Percentiles rank a stretch among this genome's conserved stretches.
Evolutionary conservation across 2,797 vertebrate species (phyloP).

Genomic region (Eulemur coronatus): DNA sequence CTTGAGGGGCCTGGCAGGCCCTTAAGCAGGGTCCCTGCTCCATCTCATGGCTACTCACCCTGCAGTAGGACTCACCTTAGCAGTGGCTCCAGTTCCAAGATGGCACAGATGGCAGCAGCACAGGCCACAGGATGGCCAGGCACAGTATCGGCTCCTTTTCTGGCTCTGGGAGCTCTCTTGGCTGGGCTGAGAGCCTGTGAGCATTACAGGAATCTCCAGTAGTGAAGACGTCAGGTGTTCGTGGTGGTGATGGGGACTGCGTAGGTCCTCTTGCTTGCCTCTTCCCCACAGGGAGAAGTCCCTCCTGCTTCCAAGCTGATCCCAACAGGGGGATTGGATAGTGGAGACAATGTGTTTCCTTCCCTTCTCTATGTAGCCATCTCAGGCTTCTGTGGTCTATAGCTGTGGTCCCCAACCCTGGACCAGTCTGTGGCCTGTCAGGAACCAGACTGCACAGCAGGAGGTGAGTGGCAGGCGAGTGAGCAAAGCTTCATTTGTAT

Average conservation of each 20-base stretch:
- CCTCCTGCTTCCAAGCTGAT: not conserved
- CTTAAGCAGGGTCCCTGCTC: not conserved
- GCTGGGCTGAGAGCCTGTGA: not conserved
- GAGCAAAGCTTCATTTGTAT: too few relatives aligned
- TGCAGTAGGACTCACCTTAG: not conserved
- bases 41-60: not conserved
- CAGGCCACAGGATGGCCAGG: not conserved
- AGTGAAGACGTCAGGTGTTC: not conserved
- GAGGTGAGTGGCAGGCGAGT: too few relatives aligned
- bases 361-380: not conserved
- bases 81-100: not conserved
- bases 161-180: not conserved
- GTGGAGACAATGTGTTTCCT: not conserved
- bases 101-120: not conserved
- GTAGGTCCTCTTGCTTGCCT: not conserved
- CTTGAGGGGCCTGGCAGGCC: not conserved
- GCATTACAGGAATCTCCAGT: too few relatives aligned
- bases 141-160: not conserved
- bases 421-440: too few relatives aligned
- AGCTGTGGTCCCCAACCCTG: too few relatives aligned
- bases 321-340: not conserved
- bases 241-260: not conserved
- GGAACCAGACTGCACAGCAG: too few relatives aligned
- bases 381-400: not conserved
- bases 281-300: not conserved